Evolutionary conservation across 2,888 invertebrate genomes (phyloP), one percentile per base, ranked within the genome.

Genomic region (Desoria tigrina): DNA sequence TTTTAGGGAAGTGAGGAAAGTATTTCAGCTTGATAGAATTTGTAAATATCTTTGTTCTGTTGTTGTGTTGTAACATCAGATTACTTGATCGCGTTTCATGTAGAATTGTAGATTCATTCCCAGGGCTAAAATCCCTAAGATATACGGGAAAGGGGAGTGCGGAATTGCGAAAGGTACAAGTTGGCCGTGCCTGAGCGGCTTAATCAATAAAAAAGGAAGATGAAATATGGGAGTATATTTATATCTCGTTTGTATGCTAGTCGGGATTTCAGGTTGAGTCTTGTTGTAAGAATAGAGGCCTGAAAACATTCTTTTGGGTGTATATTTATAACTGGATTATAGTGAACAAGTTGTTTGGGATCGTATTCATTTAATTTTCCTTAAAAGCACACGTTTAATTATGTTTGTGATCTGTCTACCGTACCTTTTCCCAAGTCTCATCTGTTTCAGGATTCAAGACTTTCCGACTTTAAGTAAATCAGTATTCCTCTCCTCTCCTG

Each of bases 321-420:
- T n/a, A n/a, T n/a, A n/a, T n/a, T n/a, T n/a, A n/a, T n/a, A n/a
- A 32, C 32, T 32, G 32, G 32, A 11, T 4, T 32, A 32, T 32
- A 32, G 32, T 7, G 32, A 32, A 11, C 11, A 32, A 32, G 32
- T 32, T 32, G 32, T 32, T 32, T 32, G n/a, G 6, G 4, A 32
- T 32, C 26, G n/a, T 58, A 16, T 49, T 58, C 49, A 58, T 58
- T 58, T 58, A 45, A 58, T 58, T 58, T 58, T 42, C 58, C 28
- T 24, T 58, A 58, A 58, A 58, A 58, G 49, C 58, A 58, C 58
- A 58, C 45, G 58, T 58, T 58, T 58, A 58, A 58, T 58, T 58
- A 58, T 58, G 58, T 58, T 58, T 58, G 58, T 26, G 58, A 58
- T 42, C 49, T 58, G 39, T 57, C 21, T 39, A 39, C 39, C 57